Base-by-base conservation (phyloP, 2,113 vertebrate species). In the Oceanites oceanicus region DNA sequence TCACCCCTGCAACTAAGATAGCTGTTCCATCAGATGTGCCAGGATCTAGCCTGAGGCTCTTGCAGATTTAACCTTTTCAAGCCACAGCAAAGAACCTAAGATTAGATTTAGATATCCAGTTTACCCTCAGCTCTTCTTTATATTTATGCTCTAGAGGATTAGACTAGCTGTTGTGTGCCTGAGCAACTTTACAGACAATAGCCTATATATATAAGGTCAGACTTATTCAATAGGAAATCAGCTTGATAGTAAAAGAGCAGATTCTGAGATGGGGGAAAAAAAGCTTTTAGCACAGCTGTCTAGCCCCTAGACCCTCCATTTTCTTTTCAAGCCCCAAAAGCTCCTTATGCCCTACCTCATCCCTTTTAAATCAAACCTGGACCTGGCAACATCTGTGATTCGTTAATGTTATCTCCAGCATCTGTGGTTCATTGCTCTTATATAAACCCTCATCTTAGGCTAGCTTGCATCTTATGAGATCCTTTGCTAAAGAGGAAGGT, bases 21-120 rank as follows among this genome's bases (percentile, higher is more conserved):
- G 73, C 88, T 91, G 36, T 92, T 95, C 90, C 80, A 81, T 74
- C 86, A 94, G 61, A 84, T 89, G 73, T 91, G 86, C 94, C 84
- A 89, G 49, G 52, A 92, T 59, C 83, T 72, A 84, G 89, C 91
- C 89, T 44, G 30, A 92, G 77, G 73, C 84, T 85, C 66, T 75
- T 63, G 29, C 17, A 92, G 65, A 89, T 59, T 93, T 94, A 96
- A 94, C 81, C 78, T 91, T 89, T 92, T 79, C 74, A 86, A 94
- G 66, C 44, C 67, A 91, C 1, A 3, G 17, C 16, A 27, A 89
- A 81, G 32, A 91, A 62, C 3, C 11, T 29, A 81, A 77, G 36
- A 91, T 59, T 47, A 81, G 38, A 80, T 73, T 92, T 63, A 80
- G 73, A 78, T n/a, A 72, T 7, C 26, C 19, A 34, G 4, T 49